A percentile compares a stretch with the other conserved stretches of the same genome.
These are phyloP conservation scores for Yponomeuta evonymella DNA, from an alignment of 2,888 invertebrate species.

Conservation along the genomic window DNA sequence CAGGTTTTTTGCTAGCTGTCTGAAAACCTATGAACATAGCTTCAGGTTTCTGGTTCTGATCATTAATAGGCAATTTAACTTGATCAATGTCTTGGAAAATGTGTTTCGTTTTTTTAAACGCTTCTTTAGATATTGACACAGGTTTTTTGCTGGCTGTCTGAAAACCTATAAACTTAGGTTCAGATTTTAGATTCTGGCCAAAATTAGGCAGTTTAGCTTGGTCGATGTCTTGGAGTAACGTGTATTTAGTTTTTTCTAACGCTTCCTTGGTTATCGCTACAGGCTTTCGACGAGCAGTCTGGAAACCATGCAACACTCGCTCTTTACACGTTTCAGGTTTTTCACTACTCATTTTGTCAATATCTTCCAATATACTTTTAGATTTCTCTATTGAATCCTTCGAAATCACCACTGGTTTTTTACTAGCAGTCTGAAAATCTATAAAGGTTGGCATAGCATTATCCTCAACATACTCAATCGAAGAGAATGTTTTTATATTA, in stretches of 20 bases:
- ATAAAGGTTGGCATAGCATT: too few relatives aligned
- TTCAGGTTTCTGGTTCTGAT: slow-evolving; percentile 17
- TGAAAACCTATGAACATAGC: slow-evolving; percentile 49
- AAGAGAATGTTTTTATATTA: slow-evolving; percentile 1
- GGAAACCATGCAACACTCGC: too few relatives aligned
- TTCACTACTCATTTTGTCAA: too few relatives aligned
- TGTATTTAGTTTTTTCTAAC: slow-evolving; percentile 33
- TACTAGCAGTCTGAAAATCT: neutral
- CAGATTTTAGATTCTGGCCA: neutral
- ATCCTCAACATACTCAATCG: too few relatives aligned
- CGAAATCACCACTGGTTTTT: too few relatives aligned
- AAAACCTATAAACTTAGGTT: slow-evolving; percentile 15
- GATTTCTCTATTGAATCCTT: too few relatives aligned
- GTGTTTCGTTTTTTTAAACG: slow-evolving; percentile 34
- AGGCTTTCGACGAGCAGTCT: too few relatives aligned
- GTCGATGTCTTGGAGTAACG: slow-evolving; percentile 34
- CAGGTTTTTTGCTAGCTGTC: slow-evolving; percentile 51
- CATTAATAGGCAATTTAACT: neutral
- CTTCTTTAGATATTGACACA: slow-evolving; percentile 28
- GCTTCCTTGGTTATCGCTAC: too few relatives aligned
- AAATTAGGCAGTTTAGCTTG: neutral
- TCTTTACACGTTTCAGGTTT: too few relatives aligned
- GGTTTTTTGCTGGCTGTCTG: slow-evolving; percentile 24
- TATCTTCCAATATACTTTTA: too few relatives aligned
- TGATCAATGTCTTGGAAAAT: slow-evolving; percentile 35